Conservation (phyloP, 2,113 vertebrate species). For the Polyodon spathula region DNA sequence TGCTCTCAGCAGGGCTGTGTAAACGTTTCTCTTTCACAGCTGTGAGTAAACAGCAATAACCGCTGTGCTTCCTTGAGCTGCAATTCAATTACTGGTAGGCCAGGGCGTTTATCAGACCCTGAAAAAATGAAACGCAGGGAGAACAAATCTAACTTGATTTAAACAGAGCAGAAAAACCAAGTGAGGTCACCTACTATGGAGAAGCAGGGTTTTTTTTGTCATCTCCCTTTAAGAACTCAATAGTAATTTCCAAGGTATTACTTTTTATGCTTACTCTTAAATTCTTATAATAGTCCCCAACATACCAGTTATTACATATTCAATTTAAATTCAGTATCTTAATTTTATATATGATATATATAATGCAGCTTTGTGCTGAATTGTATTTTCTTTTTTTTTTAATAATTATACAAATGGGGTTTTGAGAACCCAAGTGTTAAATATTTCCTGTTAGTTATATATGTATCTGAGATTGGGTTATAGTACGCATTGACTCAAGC, state of each 20-base stretch:
- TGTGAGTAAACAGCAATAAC: slow-evolving; percentile 37
- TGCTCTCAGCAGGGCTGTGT: neutral
- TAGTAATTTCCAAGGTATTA: neutral
- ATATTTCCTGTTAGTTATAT: too few relatives aligned
- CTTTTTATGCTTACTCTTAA: neutral
- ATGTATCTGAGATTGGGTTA: too few relatives aligned
- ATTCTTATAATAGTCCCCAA: neutral
- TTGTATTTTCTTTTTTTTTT: too few relatives aligned
- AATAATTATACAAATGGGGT: too few relatives aligned
- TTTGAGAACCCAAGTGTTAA: too few relatives aligned
- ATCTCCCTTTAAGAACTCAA: neutral
- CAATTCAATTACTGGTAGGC: slow-evolving; percentile 40
- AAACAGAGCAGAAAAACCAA: slow-evolving; percentile 19
- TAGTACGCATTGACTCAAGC: too few relatives aligned
- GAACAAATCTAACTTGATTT: slow-evolving; percentile 34
- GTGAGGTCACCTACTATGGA: slow-evolving; percentile 3
- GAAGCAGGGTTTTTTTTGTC: neutral
- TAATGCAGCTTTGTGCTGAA: too few relatives aligned
- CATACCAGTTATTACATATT: too few relatives aligned
- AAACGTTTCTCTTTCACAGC: slow-evolving; percentile 31
- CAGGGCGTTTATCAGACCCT: slow-evolving; percentile 36
- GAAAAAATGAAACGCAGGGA: slow-evolving; percentile 47
- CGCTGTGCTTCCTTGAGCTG: slow-evolving; percentile 21
- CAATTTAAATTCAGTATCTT: too few relatives aligned
- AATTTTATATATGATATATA: too few relatives aligned